phyloP scores from a whole-genome alignment of 2,113 vertebrate species.

The Embiotoca jacksoni region DNA sequence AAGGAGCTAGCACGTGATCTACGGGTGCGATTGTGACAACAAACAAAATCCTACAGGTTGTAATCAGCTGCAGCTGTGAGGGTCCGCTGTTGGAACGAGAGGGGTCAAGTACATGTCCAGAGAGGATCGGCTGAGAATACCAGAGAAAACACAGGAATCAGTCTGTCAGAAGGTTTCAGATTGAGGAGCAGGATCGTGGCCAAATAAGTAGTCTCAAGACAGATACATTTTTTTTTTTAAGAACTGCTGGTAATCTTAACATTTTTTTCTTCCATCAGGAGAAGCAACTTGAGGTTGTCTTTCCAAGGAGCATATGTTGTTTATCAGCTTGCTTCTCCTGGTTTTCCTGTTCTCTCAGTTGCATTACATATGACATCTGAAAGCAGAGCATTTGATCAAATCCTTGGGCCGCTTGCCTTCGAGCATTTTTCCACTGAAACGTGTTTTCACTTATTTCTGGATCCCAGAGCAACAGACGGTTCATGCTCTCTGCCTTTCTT shows the following conservation, averaged over 20 bases:
- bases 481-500: constrained; percentile 41
- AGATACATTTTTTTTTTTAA: not conserved
- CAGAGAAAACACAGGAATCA: constrained; percentile 58
- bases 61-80: constrained; percentile 60
- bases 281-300: constrained; percentile 26
- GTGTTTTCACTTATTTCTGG: constrained; percentile 72
- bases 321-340: constrained; percentile 45
- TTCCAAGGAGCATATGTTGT: constrained; percentile 50
- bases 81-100: constrained; percentile 26
- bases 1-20: constrained; percentile 46
- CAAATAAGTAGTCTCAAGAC: constrained; percentile 51
- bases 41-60: not conserved
- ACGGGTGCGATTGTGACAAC: constrained; percentile 28
- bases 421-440: constrained; percentile 72
- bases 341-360: constrained; percentile 38
- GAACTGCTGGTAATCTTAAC: constrained; percentile 35
- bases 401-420: constrained; percentile 44
- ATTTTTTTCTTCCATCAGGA: constrained; percentile 22
- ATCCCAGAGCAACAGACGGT: constrained; percentile 43
- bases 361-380: constrained; percentile 60
- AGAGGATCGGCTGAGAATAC: constrained; percentile 40
- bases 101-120: constrained; percentile 27
- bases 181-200: constrained; percentile 30
- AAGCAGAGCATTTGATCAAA: constrained; percentile 61
- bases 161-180: constrained; percentile 40